Base-by-base conservation (phyloP, 2,797 vertebrate species). In the Gallinago solitaria region DNA sequence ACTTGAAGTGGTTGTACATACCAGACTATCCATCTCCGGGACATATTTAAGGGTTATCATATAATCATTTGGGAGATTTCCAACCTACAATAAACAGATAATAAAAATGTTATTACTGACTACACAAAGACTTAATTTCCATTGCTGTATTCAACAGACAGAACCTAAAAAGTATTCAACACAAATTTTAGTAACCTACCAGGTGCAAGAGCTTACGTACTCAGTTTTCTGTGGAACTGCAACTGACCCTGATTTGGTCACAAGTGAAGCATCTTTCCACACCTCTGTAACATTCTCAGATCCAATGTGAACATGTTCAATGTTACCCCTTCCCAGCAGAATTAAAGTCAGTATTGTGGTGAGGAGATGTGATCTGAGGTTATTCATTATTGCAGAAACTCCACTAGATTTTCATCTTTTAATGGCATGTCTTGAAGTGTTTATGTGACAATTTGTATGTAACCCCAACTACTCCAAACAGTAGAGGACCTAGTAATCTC, bases 51-150 rank as follows among this genome's bases (percentile, higher is more conserved):
- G 98, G 45, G 96, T 81, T 98, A 98, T 98, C 97, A 97, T 93
- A 97, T 98, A 98, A 97, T 98, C 98, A 97, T 97, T 98, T 83
- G 98, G 98, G 92, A 98, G 98, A 98, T 98, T 98, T 97, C 98
- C 98, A 56, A 98, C 98, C 98, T 98, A 95, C n/a, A 92, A 96
- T 28, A 90, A 83, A 96, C 51, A 61, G 23, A 89, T 10, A 87
- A 86, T 73, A 82, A 94, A 94, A 82, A 83, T 15, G 10, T 90
- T 89, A 87, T 53, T 77, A 69, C 23, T 86, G 35, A 60, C 27
- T 53, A 91, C 23, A 77, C 6, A 51, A 91, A 86, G 43, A 71
- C 5, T 78, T 64, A 30, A 60, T 82, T 84, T 93, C 32, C 20
- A 43, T 68, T 57, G 83, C 41, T 35, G 3, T 14, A 60, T 70